Conservation (phyloP, 1,140 invertebrate species). For the Manduca sexta region DNA sequence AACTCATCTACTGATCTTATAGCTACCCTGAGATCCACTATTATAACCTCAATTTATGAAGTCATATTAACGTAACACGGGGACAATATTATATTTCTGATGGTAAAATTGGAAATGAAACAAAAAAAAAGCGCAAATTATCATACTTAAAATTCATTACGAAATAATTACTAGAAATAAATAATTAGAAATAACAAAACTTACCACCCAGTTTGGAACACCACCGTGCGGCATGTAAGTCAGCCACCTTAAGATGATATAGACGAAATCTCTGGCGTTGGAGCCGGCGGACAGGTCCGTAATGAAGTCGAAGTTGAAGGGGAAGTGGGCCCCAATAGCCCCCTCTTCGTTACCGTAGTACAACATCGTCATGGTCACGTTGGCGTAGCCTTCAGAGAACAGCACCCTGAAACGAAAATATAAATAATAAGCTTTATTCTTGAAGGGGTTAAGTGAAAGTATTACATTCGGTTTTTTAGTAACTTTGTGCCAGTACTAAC, state of each 20-base stretch:
- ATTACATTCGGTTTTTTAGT: too few relatives aligned
- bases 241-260: conserved; percentile 75
- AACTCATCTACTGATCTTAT: too few relatives aligned
- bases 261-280: conserved; percentile 64
- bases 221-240: conserved; percentile 58
- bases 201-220: conserved; percentile 76
- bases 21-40: too few relatives aligned
- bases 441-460: too few relatives aligned
- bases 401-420: conserved; percentile 69
- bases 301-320: conserved; percentile 82
- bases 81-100: too few relatives aligned
- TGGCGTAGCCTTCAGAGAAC: conserved; percentile 80
- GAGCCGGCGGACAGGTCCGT: conserved; percentile 60
- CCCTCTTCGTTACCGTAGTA: conserved; percentile 74
- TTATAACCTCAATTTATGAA: too few relatives aligned
- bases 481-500: too few relatives aligned
- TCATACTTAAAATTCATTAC: too few relatives aligned
- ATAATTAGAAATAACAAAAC: conserved; percentile 13
- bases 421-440: background rate
- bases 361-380: conserved; percentile 73
- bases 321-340: conserved; percentile 74
- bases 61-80: too few relatives aligned
- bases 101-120: too few relatives aligned
- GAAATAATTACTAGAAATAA: too few relatives aligned
- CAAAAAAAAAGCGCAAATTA: too few relatives aligned